Base-by-base conservation (phyloP, 2,797 vertebrate species). In the Enteromius fasciolatus region DNA sequence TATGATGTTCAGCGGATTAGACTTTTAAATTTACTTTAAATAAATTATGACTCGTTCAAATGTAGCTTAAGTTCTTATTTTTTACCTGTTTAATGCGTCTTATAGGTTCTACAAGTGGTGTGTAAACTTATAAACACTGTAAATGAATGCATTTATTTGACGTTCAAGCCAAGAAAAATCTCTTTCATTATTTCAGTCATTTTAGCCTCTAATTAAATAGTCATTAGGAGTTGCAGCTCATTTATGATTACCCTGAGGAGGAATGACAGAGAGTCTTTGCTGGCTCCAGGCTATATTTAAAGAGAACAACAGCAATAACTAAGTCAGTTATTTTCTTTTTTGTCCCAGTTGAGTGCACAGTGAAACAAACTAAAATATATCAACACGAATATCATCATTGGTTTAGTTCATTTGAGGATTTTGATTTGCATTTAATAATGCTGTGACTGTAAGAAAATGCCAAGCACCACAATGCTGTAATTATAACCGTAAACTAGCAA, bases 201-300 rank as follows among this genome's bases (percentile, higher is more conserved):
- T 87, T 80, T 54, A 61, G 41, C 48, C 52, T 80, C 91, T 90
- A 91, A 94, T 92, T 92, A 92, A 92, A 92, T 86, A 87, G 90
- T 92, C 91, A 15, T 94, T 94, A 93, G 87, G 88, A 87, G 69
- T 87, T 89, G 89, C 90, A 84, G 81, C 76, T 83, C 86, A 82
- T 85, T 86, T 87, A 67, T 83, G 79, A 70, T 85, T 70, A 79
- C 85, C 91, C 90, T 90, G 54, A 89, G 85, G 89, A 90, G 91
- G 89, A 89, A 93, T 90, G 84, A 81, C 87, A 87, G 76, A 88
- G 59, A 39, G 46, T 75, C 46, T 89, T 86, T 89, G 88, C 88
- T 90, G 89, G 73, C 64, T 61, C 25, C 39, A 73, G 41, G 20
- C 9, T 36, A 50, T 81, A 17, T 63, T 67, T 54, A 86, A 83